Conservation (phyloP, 2,888 invertebrate genomes). For the Mamestra brassicae region DNA sequence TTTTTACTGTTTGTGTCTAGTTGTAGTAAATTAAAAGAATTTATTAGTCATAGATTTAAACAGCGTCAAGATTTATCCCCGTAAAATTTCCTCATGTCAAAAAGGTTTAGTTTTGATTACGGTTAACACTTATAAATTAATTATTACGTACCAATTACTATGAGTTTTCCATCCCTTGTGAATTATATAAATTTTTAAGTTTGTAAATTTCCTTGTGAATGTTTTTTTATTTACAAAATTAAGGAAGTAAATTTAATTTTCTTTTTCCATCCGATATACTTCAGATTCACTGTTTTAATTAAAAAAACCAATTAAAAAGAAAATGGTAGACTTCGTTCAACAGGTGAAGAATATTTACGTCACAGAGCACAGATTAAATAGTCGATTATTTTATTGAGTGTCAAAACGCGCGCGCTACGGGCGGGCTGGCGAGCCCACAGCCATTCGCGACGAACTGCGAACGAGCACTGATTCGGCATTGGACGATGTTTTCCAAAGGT, state of each 20-base stretch:
- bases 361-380: conserved; percentile 79
- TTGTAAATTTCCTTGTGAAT: neutral
- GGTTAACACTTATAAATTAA: neutral
- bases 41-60: too few relatives aligned
- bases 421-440: conserved; percentile 67
- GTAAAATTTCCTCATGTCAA: too few relatives aligned
- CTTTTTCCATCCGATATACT: conserved; percentile 23
- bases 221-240: neutral
- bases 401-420: conserved; percentile 71
- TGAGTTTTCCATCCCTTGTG: conserved; percentile 14
- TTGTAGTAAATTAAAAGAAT: too few relatives aligned
- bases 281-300: conserved; percentile 36
- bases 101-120: neutral
- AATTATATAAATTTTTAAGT: neutral
- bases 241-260: conserved; percentile 16
- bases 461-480: conserved; percentile 88
- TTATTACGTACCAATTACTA: conserved; percentile 41
- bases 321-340: conserved; percentile 68
- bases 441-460: conserved; percentile 78
- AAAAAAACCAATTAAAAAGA: conserved; percentile 57
- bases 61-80: too few relatives aligned
- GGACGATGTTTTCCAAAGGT: conserved; percentile 88
- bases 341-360: conserved; percentile 76
- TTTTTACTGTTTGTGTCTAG: too few relatives aligned
- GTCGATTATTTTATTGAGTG: conserved; percentile 77